A percentile compares a stretch with the other conserved stretches of the same genome.
These are phyloP conservation scores for Pseudopipra pipra DNA, from an alignment of 2,113 vertebrate genomes.

Conservation along the genomic window DNA sequence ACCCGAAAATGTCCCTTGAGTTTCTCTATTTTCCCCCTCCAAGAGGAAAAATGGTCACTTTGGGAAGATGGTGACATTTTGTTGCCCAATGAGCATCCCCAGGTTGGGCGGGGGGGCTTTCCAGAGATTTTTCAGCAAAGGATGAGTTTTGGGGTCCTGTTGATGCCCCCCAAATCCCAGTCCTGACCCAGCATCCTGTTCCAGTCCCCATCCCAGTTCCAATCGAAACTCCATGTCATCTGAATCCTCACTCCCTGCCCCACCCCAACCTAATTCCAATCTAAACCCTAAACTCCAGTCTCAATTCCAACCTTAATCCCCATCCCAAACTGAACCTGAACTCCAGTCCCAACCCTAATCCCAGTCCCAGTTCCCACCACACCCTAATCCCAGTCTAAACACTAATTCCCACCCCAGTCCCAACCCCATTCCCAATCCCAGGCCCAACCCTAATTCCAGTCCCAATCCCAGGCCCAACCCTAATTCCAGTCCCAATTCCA, in stretches of 20 bases:
- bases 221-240: no score
- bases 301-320: not conserved
- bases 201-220: fast-evolving
- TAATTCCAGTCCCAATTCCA: not conserved
- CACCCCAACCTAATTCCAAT: fast-evolving
- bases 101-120: fast-evolving
- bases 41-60: fast-evolving
- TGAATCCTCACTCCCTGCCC: no score
- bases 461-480: fast-evolving
- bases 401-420: not conserved
- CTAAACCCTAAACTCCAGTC: fast-evolving
- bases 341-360: not conserved
- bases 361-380: not conserved
- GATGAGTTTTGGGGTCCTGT: not conserved
- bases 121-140: not conserved
- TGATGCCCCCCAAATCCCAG: no score
- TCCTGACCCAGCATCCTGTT: not conserved
- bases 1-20: fast-evolving
- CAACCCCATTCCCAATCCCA: not conserved
- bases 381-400: not conserved
- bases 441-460: fast-evolving
- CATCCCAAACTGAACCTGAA: not conserved
- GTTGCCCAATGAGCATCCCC: no score
- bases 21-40: not conserved
- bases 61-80: fast-evolving